Evolutionary conservation across 2,113 vertebrate species (phyloP).

Genomic region (Myiozetetes cayanensis): DNA sequence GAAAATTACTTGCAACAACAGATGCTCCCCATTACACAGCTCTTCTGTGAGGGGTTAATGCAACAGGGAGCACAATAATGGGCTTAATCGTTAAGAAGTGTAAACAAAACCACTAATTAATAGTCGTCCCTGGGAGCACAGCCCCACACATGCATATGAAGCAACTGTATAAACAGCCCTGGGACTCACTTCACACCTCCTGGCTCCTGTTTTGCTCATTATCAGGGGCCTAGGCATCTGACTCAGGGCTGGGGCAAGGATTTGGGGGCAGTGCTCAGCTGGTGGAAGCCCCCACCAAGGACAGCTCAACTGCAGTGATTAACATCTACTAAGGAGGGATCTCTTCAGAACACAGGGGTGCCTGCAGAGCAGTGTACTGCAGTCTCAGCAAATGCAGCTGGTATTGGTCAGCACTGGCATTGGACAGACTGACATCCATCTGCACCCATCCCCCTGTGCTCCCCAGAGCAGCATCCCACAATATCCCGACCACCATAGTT

Average conservation of each 20-base stretch:
- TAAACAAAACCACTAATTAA: constrained; percentile 49
- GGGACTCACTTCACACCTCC: background rate
- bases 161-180: background rate
- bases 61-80: constrained; percentile 25
- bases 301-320: background rate
- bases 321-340: background rate
- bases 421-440: background rate
- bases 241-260: background rate
- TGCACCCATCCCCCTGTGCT: accelerated
- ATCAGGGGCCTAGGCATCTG: background rate
- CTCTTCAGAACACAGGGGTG: background rate
- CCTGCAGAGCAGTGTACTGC: accelerated
- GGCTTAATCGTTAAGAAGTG: background rate
- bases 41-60: background rate
- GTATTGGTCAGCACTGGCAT: background rate
- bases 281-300: background rate
- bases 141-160: background rate
- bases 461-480: background rate
- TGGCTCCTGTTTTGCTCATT: background rate
- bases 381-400: background rate
- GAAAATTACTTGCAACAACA: background rate
- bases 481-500: constrained; percentile 56
- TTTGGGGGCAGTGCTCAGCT: background rate
- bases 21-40: background rate
- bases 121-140: background rate